Conservation (phyloP, 2,888 invertebrate genomes). For the Habrosyne pyritoides region DNA sequence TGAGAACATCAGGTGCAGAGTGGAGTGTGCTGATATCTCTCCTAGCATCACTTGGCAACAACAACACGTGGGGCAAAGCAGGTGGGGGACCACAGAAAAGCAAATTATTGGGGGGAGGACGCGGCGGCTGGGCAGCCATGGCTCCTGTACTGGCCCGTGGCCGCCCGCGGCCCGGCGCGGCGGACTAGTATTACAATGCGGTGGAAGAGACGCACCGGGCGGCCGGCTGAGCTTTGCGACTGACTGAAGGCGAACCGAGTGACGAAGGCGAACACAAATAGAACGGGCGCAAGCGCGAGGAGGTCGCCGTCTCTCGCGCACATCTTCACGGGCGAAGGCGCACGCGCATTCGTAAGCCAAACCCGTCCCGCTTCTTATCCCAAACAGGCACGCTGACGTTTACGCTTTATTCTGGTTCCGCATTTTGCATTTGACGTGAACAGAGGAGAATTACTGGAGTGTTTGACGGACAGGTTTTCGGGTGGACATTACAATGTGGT, state of each 20-base stretch:
- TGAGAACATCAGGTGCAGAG: constrained; percentile 45
- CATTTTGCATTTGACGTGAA: constrained; percentile 64
- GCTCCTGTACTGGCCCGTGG: constrained; percentile 63
- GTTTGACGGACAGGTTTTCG: constrained; percentile 61
- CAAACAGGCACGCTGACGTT: constrained; percentile 76
- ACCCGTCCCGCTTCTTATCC: constrained; percentile 74
- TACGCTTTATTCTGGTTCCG: constrained; percentile 76
- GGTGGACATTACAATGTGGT: constrained; percentile 69
- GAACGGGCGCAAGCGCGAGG: constrained; percentile 82
- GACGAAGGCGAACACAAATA: constrained; percentile 83
- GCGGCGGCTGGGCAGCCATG: constrained; percentile 81
- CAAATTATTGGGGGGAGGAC: constrained; percentile 78
- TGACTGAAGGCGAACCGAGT: constrained; percentile 81
- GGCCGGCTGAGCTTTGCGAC: constrained; percentile 79
- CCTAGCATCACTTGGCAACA: constrained; percentile 71
- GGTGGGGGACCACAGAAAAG: constrained; percentile 78
- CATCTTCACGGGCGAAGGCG: constrained; percentile 82
- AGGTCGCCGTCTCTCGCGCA: constrained; percentile 82
- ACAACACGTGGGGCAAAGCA: constrained; percentile 75
- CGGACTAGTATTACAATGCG: constrained; percentile 63
- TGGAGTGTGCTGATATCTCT: constrained; percentile 40
- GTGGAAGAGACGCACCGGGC: constrained; percentile 76
- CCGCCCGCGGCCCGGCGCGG: constrained; percentile 69
- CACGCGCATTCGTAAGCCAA: constrained; percentile 78
- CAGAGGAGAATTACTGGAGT: constrained; percentile 40